Percentiles rank a stretch among this genome's conserved stretches.
These are phyloP conservation scores for Corydoras maculifer DNA, from an alignment of 2,113 vertebrate species.

Conservation along the genomic window DNA sequence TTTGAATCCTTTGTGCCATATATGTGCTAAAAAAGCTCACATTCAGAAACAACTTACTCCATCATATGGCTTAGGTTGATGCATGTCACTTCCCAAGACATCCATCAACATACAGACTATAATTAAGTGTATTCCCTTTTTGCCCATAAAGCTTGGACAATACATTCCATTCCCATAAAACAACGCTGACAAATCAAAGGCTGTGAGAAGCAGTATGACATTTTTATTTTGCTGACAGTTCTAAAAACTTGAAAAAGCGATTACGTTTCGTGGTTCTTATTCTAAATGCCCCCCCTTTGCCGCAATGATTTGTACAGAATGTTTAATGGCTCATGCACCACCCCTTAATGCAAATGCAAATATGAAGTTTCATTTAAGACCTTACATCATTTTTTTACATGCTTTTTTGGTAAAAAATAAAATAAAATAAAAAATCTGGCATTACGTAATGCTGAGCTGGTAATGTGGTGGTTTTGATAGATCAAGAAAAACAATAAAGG, in stretches of 20 bases:
- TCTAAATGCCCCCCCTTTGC: not conserved
- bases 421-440: not conserved
- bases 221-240: slow-evolving; percentile 9
- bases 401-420: not conserved
- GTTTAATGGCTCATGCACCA: not conserved
- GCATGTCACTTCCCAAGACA: slow-evolving; percentile 3
- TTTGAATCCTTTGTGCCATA: no score
- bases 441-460: not conserved
- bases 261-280: not conserved
- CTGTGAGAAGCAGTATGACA: no score
- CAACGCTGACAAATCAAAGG: slow-evolving; percentile 21
- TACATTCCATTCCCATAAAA: slow-evolving; percentile 26
- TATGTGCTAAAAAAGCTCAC: no score
- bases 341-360: not conserved
- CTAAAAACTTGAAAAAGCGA: slow-evolving; percentile 18
- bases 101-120: slow-evolving; percentile 12
- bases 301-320: not conserved
- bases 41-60: no score
- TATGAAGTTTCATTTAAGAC: not conserved
- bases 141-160: slow-evolving; percentile 17
- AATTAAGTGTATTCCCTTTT: slow-evolving; percentile 12
- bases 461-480: slow-evolving; percentile 1
- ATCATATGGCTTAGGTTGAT: no score
- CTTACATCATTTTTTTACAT: not conserved
- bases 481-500: not conserved